Base-by-base conservation (phyloP, 2,888 invertebrate genomes). In the Eupithecia vulgata region DNA sequence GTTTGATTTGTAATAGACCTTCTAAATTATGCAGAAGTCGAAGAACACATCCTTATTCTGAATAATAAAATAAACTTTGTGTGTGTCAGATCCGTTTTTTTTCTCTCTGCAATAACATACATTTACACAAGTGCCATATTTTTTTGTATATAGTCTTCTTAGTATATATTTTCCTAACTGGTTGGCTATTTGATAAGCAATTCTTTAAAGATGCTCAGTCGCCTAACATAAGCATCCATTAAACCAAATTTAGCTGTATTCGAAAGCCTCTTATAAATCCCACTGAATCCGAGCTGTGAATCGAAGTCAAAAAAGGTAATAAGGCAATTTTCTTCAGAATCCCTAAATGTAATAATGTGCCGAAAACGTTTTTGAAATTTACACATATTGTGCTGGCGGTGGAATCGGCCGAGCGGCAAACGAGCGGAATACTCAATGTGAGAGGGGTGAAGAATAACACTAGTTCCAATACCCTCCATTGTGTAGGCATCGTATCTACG, bases 291-390 rank as follows among this genome's bases (percentile, higher is more conserved):
- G 81, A 84, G 87, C 89, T 88, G 83, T 80, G 87, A 90, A 90
- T 91, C 85, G 89, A 90, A 91, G 87, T 92, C 90, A 89, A 91
- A 92, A 74, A 90, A 91, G 90, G 92, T 93, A 92, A 93, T 93
- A 93, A 93, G 92, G 93, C 93, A 93, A 93, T 93, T 93, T 92
- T 91, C 92, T 92, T 90, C 88, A 92, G 93, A 93, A 93, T 93
- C 93, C 93, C 91, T 90, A 90, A 90, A 93, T 89, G 93, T 93
- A 93, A 93, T 93, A 93, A 93, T 93, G 92, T 91, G 90, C 91
- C 92, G 91, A 92, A 91, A 93, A 91, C 92, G 93, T 90, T 93
- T 90, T 90, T 90, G 90, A 92, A 93, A 93, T 93, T 93, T 93
- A 92, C 93, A 93, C 93, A 93, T 91, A 93, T 92, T 93, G 93